These are phyloP conservation scores for Eilema sororculum DNA, from an alignment of 2,888 invertebrate species.

Conservation along the genomic window DNA sequence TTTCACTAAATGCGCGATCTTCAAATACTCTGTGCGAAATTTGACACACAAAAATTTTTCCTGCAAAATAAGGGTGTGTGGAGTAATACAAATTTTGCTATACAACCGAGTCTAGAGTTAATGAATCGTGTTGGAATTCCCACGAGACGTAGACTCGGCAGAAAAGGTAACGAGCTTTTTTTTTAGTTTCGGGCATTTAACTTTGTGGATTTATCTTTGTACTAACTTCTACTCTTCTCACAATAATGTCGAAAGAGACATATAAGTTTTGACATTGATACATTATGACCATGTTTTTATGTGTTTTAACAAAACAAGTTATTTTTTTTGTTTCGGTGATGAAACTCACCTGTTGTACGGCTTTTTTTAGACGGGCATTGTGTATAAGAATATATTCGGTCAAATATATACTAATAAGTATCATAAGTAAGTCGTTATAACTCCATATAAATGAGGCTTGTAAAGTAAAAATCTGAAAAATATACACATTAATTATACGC, in stretches of 20 bases:
- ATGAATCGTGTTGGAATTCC: no score
- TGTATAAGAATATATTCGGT: constrained; percentile 88
- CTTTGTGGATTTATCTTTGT: no score
- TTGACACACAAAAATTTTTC: neutral
- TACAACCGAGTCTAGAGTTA: no score
- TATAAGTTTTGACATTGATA: no score
- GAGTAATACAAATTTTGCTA: no score
- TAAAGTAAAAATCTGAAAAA: constrained; percentile 58
- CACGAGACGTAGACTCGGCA: no score
- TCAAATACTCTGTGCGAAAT: constrained; percentile 7
- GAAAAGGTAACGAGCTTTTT: no score
- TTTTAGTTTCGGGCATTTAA: no score
- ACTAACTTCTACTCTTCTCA: no score
- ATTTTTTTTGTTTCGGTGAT: neutral
- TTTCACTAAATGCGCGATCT: neutral
- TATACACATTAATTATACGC: neutral
- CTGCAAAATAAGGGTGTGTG: neutral
- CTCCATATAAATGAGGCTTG: constrained; percentile 90
- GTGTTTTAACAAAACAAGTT: neutral
- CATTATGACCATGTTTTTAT: no score
- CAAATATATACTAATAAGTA: constrained; percentile 89
- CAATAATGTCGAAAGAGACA: no score
- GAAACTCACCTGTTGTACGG: constrained; percentile 54
- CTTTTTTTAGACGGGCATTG: constrained; percentile 66
- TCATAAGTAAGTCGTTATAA: constrained; percentile 89